Percentiles rank a stretch among this genome's conserved stretches.
Conservation (phyloP, 2,888 invertebrate genomes). For the Lasioglossum vierecki region DNA sequence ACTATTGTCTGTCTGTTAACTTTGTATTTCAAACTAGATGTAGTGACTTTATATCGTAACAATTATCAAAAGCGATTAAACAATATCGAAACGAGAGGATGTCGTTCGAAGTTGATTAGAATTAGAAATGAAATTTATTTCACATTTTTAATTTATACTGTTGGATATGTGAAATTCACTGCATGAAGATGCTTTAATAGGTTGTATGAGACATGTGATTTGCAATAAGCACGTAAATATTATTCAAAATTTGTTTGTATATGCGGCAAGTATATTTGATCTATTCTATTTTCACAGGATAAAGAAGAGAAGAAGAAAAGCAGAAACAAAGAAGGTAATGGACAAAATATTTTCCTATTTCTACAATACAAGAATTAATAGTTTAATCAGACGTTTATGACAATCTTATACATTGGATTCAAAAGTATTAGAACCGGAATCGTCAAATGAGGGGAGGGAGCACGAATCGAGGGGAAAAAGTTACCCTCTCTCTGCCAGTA, state of each 20-base stretch:
- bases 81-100: not conserved
- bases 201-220: slow-evolving; percentile 19
- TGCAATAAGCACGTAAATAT: slow-evolving; percentile 43
- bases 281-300: slow-evolving; percentile 87
- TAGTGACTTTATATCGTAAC: not conserved
- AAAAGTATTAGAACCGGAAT: not conserved
- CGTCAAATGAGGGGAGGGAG: too few species aligned
- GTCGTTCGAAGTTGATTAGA: not conserved
- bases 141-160: not conserved
- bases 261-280: slow-evolving; percentile 35
- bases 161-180: slow-evolving; percentile 26
- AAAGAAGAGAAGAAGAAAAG: slow-evolving; percentile 94
- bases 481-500: too few species aligned
- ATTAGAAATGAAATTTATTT: slow-evolving; percentile 13
- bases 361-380: slow-evolving; percentile 2
- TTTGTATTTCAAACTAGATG: not conserved
- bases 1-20: not conserved
- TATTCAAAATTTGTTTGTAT: slow-evolving; percentile 27
- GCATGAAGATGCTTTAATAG: slow-evolving; percentile 39
- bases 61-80: not conserved
- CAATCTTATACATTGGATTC: not conserved
- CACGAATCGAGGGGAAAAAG: too few species aligned
- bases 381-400: not conserved
- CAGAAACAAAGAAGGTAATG: slow-evolving; percentile 94
- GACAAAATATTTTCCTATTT: slow-evolving; percentile 25